Percentiles rank a stretch among this genome's conserved stretches.
These are phyloP conservation scores for Sminthopsis crassicaudata DNA, from an alignment of 2,113 vertebrate species.

Conservation along the genomic window DNA sequence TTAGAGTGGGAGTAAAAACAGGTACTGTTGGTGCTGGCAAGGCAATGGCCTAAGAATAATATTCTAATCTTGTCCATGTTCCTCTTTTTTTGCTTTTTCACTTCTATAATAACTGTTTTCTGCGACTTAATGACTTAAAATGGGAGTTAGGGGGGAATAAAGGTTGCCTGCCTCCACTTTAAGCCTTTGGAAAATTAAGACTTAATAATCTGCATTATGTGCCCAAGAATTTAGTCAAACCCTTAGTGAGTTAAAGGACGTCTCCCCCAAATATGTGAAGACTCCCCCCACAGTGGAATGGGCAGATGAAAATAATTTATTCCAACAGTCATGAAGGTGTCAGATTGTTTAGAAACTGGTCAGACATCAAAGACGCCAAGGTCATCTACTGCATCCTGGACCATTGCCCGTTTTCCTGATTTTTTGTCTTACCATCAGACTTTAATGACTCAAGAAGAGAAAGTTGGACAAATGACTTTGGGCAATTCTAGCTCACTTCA, in stretches of 20 bases:
- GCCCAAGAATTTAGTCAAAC: neutral
- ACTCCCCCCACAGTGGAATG: neutral
- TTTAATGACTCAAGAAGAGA: neutral
- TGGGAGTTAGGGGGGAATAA: neutral
- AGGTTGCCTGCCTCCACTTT: constrained; percentile 7
- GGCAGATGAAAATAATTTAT: neutral
- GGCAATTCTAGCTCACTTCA: neutral
- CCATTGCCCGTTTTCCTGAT: neutral
- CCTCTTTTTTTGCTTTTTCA: neutral
- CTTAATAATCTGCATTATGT: constrained; percentile 22
- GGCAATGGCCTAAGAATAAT: neutral
- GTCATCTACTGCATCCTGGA: neutral
- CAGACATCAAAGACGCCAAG: neutral
- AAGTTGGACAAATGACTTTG: neutral
- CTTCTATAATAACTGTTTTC: neutral
- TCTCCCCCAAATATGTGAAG: neutral
- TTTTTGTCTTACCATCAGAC: neutral
- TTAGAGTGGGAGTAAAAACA: neutral
- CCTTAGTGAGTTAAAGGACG: neutral
- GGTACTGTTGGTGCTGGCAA: neutral
- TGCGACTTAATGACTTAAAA: neutral
- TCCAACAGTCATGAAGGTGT: neutral
- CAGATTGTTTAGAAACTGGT: neutral
- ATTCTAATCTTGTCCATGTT: neutral
- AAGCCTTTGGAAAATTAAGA: neutral